Percentiles rank a stretch among this genome's conserved stretches.
These are phyloP conservation scores for Aelia acuminata DNA, from an alignment of 2,888 invertebrate genomes.

Conservation along the genomic window DNA sequence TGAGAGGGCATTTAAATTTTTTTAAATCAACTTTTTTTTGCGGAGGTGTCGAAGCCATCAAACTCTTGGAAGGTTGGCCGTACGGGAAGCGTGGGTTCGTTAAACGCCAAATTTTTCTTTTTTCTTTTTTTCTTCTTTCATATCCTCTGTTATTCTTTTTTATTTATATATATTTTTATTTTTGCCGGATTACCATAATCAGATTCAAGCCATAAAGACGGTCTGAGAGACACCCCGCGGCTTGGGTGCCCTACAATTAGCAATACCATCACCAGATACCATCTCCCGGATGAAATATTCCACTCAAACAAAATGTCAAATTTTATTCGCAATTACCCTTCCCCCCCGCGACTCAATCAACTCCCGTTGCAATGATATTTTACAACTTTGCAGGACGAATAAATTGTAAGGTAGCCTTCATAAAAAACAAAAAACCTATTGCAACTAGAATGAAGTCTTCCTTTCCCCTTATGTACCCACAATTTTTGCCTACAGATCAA, in stretches of 20 bases:
- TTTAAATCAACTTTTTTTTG: not conserved
- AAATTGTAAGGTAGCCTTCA: not conserved
- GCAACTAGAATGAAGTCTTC: not conserved
- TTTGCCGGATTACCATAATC: conserved; percentile 47
- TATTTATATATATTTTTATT: conserved; percentile 20
- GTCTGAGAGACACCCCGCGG: conserved; percentile 50
- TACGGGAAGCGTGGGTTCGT: conserved; percentile 30
- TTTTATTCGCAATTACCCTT: conserved; percentile 28
- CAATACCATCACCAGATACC: not conserved
- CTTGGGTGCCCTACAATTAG: conserved; percentile 34
- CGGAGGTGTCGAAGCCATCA: conserved; percentile 24
- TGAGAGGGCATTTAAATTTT: not conserved
- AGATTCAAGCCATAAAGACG: conserved; percentile 54
- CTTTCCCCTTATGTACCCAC: too few relatives aligned
- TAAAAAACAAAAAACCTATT: not conserved
- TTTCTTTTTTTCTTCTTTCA: not conserved
- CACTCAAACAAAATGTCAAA: conserved; percentile 11
- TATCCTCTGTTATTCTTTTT: not conserved
- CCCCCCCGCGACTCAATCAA: conserved; percentile 23
- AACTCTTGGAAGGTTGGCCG: not conserved
- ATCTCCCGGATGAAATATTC: conserved; percentile 5
- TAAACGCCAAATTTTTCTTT: conserved; percentile 49
- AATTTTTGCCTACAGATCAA: too few relatives aligned
- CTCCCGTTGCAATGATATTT: conserved; percentile 34
- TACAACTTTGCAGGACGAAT: not conserved